Evolutionary conservation across 2,797 vertebrate genomes (phyloP).

Genomic region (Pseudomugil tenellus): DNA sequence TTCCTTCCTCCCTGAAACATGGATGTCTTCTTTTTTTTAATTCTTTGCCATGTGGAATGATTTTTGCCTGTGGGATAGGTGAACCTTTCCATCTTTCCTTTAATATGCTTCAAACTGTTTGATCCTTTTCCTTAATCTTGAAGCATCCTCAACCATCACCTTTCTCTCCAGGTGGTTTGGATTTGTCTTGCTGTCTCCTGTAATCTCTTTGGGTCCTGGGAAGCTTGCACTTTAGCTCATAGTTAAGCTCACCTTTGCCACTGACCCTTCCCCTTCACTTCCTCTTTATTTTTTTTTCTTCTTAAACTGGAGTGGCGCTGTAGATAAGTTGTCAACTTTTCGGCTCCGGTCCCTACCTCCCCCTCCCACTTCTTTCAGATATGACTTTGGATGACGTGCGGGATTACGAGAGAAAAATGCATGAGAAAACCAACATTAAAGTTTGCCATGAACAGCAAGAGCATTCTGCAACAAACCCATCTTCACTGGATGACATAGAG

Average conservation of each 20-base stretch:
- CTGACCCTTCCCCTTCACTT: conserved; percentile 12
- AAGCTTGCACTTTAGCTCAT: conserved; percentile 38
- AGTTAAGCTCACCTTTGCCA: conserved; percentile 29
- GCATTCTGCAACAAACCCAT: conserved; percentile 87
- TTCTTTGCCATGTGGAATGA: conserved; percentile 15
- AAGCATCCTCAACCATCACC: conserved; percentile 30
- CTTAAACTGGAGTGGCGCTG: conserved; percentile 54
- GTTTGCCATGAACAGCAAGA: conserved; percentile 92
- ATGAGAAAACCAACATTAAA: conserved; percentile 99
- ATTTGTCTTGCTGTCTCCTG: conserved; percentile 46
- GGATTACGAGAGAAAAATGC: conserved; percentile 97
- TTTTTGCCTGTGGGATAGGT: conserved; percentile 17
- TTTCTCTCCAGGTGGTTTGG: conserved; percentile 37
- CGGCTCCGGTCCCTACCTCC: conserved; percentile 59
- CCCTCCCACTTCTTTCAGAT: conserved; percentile 90
- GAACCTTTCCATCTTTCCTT: conserved; percentile 19
- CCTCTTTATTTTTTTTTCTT: conserved; percentile 7
- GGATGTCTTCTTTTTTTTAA: conserved; percentile 13
- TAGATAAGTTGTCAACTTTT: conserved; percentile 83
- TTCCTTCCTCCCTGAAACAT: conserved; percentile 16
- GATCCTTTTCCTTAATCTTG: conserved; percentile 39
- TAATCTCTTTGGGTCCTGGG: conserved; percentile 34
- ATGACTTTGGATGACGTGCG: conserved; percentile 99
- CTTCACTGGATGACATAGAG: conserved; percentile 94
- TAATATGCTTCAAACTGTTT: conserved; percentile 30